These are phyloP conservation scores for Schizotus pectinicornis DNA, from an alignment of 2,888 invertebrate genomes.

Conservation along the genomic window DNA sequence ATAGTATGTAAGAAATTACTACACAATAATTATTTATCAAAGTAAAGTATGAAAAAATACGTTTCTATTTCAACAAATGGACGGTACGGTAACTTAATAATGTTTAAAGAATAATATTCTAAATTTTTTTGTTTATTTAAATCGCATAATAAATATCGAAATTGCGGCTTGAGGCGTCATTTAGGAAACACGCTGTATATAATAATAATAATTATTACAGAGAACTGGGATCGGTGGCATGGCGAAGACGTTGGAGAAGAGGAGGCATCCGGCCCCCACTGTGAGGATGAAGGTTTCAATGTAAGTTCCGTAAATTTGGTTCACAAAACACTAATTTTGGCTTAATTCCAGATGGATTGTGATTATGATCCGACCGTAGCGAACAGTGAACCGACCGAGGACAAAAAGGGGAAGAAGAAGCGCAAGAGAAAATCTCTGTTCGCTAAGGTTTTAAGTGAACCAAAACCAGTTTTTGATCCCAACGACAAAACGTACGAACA, in stretches of 20 bases:
- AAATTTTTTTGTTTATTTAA: too few species aligned
- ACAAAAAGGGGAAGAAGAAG: conserved; percentile 65
- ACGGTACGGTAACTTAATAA: too few species aligned
- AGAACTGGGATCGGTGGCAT: conserved; percentile 73
- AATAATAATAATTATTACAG: conserved; percentile 58
- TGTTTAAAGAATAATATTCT: too few species aligned
- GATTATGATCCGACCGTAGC: conserved; percentile 74
- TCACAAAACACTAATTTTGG: conserved; percentile 32
- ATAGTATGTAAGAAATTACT: too few species aligned
- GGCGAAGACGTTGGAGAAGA: conserved; percentile 51
- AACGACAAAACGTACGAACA: conserved; percentile 78
- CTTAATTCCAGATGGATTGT: conserved; percentile 77
- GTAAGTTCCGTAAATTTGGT: conserved; percentile 32
- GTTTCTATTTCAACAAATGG: too few species aligned
- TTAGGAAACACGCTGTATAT: too few species aligned
- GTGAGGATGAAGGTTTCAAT: conserved; percentile 83
- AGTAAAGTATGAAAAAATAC: too few species aligned
- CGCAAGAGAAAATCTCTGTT: conserved; percentile 75
- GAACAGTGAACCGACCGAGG: conserved; percentile 65
- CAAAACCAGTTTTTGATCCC: conserved; percentile 88
- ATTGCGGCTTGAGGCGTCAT: too few species aligned
- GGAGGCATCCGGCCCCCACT: conserved; percentile 62
- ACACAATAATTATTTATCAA: too few species aligned
- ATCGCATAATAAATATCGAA: too few species aligned
- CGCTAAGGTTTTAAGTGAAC: conserved; percentile 71